Evolutionary conservation across 1,140 invertebrate genomes (phyloP).

Genomic region (Drosophila parabipectinata): DNA sequence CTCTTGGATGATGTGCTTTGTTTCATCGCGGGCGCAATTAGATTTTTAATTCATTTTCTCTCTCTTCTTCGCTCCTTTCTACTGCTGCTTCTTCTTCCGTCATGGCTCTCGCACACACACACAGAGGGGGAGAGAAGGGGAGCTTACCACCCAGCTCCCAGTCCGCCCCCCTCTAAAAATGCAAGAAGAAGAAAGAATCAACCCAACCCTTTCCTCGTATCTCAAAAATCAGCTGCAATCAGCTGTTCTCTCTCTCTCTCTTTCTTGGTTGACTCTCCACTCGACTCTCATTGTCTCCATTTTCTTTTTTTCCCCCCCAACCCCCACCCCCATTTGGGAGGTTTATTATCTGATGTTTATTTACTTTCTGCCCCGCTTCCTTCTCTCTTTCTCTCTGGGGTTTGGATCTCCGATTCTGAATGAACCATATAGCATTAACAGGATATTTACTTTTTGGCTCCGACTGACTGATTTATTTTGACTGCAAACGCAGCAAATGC

Average conservation of each 20-base stretch:
- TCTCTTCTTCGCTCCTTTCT: slow-evolving; percentile 33
- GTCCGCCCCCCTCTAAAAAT: not conserved
- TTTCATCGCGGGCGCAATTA: slow-evolving; percentile 77
- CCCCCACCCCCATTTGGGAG: not conserved
- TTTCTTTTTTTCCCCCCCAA: slow-evolving; percentile 18
- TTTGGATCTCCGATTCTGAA: slow-evolving; percentile 31
- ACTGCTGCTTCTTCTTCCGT: slow-evolving; percentile 62
- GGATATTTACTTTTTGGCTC: slow-evolving; percentile 72
- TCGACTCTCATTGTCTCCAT: not conserved
- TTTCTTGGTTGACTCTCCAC: not conserved
- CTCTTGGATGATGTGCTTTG: slow-evolving; percentile 65
- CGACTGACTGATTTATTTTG: slow-evolving; percentile 69
- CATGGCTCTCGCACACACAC: slow-evolving; percentile 66
- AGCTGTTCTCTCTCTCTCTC: slow-evolving; percentile 56
- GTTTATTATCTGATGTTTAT: slow-evolving; percentile 63
- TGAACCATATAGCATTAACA: slow-evolving; percentile 50
- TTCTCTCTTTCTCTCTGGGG: not conserved
- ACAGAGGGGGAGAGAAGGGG: slow-evolving; percentile 26
- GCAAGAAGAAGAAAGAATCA: slow-evolving; percentile 3
- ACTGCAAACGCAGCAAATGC: slow-evolving; percentile 66
- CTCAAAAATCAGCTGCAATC: slow-evolving; percentile 74
- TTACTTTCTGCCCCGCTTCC: slow-evolving; percentile 58
- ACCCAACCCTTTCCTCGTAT: slow-evolving; percentile 30
- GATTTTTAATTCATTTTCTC: slow-evolving; percentile 81
- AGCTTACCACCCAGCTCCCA: not conserved